Evolutionary conservation across 1,140 invertebrate species (phyloP).

Genomic region (Diprion similis): DNA sequence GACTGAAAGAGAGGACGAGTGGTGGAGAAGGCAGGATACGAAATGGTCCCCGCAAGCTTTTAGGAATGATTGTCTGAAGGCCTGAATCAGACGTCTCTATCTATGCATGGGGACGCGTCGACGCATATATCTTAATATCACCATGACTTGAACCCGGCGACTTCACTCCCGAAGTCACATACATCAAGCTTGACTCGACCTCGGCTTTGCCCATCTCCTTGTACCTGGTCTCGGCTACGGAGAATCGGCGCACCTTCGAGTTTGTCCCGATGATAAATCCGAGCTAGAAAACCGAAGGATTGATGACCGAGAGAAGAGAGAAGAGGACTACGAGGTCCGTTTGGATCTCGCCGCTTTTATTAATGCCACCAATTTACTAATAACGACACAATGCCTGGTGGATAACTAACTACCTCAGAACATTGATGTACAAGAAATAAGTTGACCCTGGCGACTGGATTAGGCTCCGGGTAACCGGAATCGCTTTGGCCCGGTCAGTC

Average conservation of each 20-base stretch:
- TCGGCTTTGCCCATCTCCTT: too few species aligned
- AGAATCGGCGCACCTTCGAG: too few species aligned
- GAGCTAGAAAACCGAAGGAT: not conserved
- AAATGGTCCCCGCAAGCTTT: too few species aligned
- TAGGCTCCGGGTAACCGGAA: too few species aligned
- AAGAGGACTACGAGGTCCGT: not conserved
- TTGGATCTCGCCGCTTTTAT: conserved; percentile 5
- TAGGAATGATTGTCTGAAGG: not conserved
- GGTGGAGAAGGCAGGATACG: conserved; percentile 10
- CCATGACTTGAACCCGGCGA: not conserved
- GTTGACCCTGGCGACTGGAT: not conserved
- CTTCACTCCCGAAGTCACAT: conserved; percentile 7
- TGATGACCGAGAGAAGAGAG: not conserved
- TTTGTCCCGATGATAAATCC: not conserved
- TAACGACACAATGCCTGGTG: not conserved
- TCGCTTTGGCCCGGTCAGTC: too few species aligned
- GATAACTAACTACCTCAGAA: not conserved
- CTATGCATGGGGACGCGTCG: not conserved
- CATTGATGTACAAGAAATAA: not conserved
- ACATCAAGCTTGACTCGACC: not conserved
- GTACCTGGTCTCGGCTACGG: too few species aligned
- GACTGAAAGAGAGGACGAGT: conserved; percentile 12
- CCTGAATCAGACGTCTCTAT: conserved; percentile 2
- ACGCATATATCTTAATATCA: not conserved
- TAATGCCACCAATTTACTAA: conserved; percentile 7